Percentiles rank a stretch among this genome's conserved stretches.
Conservation (phyloP, 2,888 invertebrate genomes). For the Linnaemya vulpina region DNA sequence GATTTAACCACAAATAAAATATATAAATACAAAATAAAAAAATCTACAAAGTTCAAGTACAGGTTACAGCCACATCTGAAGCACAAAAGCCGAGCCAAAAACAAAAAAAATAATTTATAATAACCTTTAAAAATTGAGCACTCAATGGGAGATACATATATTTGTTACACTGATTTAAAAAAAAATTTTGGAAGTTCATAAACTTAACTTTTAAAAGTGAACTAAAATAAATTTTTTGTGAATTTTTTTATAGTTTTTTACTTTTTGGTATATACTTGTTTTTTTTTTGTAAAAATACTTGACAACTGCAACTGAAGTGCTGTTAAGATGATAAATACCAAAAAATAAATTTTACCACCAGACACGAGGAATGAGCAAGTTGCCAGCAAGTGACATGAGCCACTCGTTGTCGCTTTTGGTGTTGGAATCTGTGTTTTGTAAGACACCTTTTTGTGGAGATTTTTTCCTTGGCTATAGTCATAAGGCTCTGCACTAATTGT, state of each 20-base stretch:
- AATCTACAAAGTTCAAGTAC: slow-evolving; percentile 73
- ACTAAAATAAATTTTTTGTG: slow-evolving; percentile 16
- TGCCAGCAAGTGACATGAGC: background rate
- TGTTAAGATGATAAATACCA: slow-evolving; percentile 65
- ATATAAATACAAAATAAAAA: slow-evolving; percentile 14
- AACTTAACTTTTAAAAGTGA: slow-evolving; percentile 63
- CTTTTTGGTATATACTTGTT: slow-evolving; percentile 38
- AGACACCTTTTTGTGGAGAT: slow-evolving; percentile 58
- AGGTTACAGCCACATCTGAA: slow-evolving; percentile 71
- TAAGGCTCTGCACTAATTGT: slow-evolving; percentile 38
- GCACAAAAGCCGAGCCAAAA: slow-evolving; percentile 51
- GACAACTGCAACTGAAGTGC: slow-evolving; percentile 65
- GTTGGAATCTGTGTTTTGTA: slow-evolving; percentile 64
- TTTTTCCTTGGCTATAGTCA: slow-evolving; percentile 4
- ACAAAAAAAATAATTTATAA: no score
- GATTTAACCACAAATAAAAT: slow-evolving; percentile 8
- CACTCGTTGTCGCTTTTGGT: slow-evolving; percentile 33
- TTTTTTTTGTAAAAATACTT: slow-evolving; percentile 58
- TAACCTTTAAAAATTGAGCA: slow-evolving; percentile 66
- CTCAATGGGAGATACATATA: slow-evolving; percentile 33
- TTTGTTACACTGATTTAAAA: slow-evolving; percentile 14
- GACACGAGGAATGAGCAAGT: slow-evolving; percentile 24
- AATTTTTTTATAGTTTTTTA: slow-evolving; percentile 6
- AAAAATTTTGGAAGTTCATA: slow-evolving; percentile 60
- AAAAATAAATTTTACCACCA: slow-evolving; percentile 37